Conservation (phyloP, 2,113 vertebrate species). For the Psophia crepitans region DNA sequence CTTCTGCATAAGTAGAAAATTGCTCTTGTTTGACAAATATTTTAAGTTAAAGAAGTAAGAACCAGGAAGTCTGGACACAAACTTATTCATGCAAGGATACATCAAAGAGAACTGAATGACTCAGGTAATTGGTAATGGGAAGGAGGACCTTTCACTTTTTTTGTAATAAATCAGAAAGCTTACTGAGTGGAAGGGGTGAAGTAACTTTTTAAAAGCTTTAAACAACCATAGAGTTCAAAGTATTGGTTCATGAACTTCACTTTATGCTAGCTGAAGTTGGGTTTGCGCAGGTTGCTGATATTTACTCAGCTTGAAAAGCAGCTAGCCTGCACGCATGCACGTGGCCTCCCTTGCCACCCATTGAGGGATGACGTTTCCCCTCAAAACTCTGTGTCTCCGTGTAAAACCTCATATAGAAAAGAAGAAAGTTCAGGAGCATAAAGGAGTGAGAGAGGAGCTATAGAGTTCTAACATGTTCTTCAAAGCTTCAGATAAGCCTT, state of each 20-base stretch:
- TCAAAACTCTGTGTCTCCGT: not conserved
- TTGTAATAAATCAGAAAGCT: not conserved
- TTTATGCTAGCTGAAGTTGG: not conserved
- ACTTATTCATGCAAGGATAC: not conserved
- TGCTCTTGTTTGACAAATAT: conserved; percentile 50
- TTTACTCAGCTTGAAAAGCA: not conserved
- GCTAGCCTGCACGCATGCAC: not conserved
- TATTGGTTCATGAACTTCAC: not conserved
- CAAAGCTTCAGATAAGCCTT: not conserved
- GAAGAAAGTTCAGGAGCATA: not conserved
- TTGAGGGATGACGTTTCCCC: not conserved
- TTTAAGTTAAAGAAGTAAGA: conserved; percentile 1
- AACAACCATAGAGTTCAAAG: not conserved
- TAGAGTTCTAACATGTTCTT: not conserved
- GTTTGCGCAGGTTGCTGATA: not conserved
- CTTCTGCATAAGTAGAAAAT: conserved; percentile 45
- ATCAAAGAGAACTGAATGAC: not conserved
- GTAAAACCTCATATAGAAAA: not conserved
- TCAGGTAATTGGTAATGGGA: not conserved
- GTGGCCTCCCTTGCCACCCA: not conserved
- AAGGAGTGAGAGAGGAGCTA: not conserved
- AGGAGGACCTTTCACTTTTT: not conserved
- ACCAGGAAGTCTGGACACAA: not conserved
- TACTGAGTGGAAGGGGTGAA: not conserved
- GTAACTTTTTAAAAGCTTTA: not conserved